Evolutionary conservation across 2,797 vertebrate species (phyloP).

Genomic region (Rhabdophis nuchalis): DNA sequence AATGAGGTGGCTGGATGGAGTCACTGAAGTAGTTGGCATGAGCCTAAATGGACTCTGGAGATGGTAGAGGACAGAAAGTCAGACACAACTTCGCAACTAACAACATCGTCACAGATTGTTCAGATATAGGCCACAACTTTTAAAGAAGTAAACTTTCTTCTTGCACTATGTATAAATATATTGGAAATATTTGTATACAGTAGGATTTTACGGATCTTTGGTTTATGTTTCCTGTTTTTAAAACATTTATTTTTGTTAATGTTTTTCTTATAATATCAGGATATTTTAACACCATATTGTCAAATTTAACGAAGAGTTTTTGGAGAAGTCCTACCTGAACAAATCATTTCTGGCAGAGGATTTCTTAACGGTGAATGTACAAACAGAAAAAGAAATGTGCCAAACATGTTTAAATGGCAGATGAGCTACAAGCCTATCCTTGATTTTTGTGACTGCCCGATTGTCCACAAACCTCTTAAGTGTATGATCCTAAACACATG

Average conservation of each 20-base stretch:
- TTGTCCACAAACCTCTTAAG: not conserved
- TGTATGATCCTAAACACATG: not conserved
- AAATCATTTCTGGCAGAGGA: not conserved
- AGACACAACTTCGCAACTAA: too few species aligned
- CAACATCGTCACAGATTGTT: not conserved
- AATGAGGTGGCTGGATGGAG: too few species aligned
- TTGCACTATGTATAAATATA: not conserved
- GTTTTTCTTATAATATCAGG: not conserved
- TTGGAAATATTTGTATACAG: not conserved
- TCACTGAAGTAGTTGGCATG: too few species aligned
- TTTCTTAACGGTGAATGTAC: not conserved
- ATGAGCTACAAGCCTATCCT: not conserved
- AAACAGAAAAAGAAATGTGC: not conserved
- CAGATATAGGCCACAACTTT: not conserved
- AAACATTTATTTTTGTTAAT: not conserved
- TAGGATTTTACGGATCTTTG: not conserved
- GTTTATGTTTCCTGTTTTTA: not conserved
- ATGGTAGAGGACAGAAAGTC: too few species aligned
- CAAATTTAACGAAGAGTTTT: not conserved
- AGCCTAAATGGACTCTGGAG: too few species aligned
- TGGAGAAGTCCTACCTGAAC: not conserved
- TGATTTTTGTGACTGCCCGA: not conserved
- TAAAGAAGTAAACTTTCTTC: not conserved
- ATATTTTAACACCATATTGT: not conserved
- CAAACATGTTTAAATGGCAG: not conserved